Conservation (phyloP, 2,888 invertebrate genomes). For the Cantharis lateralis region DNA sequence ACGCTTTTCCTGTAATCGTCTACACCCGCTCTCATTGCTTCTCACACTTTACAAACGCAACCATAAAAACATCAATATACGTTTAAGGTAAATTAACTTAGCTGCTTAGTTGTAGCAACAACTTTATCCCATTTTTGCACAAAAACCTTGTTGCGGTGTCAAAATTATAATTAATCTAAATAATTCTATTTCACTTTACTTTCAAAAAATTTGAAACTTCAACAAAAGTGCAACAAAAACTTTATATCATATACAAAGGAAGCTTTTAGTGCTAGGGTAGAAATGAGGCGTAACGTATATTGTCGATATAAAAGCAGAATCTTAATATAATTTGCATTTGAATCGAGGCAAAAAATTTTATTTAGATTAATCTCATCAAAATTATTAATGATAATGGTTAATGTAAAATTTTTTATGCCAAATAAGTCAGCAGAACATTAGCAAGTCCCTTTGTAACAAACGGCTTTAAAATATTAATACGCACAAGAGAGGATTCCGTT, state of each 20-base stretch:
- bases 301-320: conserved; percentile 50
- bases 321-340: conserved; percentile 51
- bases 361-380: not conserved
- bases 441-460: conserved; percentile 13
- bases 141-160: not conserved
- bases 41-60: not conserved
- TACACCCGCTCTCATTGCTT: conserved; percentile 10
- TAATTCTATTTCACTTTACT: not conserved
- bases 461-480: conserved; percentile 20
- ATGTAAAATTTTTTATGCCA: not conserved
- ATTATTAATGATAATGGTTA: not conserved
- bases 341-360: conserved; percentile 33
- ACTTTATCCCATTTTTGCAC: not conserved
- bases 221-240: not conserved
- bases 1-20: conserved; percentile 18
- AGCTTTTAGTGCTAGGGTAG: conserved; percentile 26
- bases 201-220: not conserved
- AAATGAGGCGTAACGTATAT: conserved; percentile 37
- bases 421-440: not conserved
- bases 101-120: not conserved
- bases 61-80: not conserved
- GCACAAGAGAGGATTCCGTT: conserved; percentile 18
- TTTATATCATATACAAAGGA: conserved; percentile 16
- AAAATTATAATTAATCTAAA: conserved; percentile 1
- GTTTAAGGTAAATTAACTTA: not conserved